Evolutionary conservation across 2,888 invertebrate genomes (phyloP), one percentile per base, ranked within the genome.

Genomic region (Encarsia formosa): DNA sequence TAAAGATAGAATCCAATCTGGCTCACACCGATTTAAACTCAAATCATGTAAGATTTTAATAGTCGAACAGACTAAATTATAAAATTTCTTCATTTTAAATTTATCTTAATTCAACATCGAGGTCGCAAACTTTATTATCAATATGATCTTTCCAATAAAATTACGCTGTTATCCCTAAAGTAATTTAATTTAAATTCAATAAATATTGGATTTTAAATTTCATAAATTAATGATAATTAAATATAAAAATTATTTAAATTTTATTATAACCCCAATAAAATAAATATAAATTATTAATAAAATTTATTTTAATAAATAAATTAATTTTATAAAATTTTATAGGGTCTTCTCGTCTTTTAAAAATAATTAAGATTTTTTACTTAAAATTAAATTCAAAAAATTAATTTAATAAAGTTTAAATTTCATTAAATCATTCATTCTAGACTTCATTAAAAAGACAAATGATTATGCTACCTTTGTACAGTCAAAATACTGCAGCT

Each of bases 91-190:
- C 85, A 79, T 80, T 79, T 77, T 79, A 79, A 77, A 76, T 80
- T 78, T 77, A 79, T 71, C 79, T 84, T 87, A 87, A 87, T 87
- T 85, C 87, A 88, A 88, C 87, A 88, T 88, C 87, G 88, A 88
- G 87, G 87, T 87, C 85, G 83, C 84, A 87, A 87, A 78, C 84
- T 81, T 74, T 80, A 78, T 79, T 83, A 81, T 78, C 77, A 80
- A 87, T 87, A 75, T 70, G 85, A 80, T 79, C 86, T 87, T 79
- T 82, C 76, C 76, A 83, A 82, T 81, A 81, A 81, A 79, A 87
- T 86, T 80, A 86, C 82, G 84, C 86, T 87, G 86, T 87, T 87
- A 87, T 86, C 85, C 85, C 85, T 84, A 83, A 83, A 82, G 85
- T 86, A 86, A 84, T 81, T 87, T 81, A 81, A 81, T 81, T 79